Base-by-base conservation (phyloP, 1,140 invertebrate genomes). In the Ephestia elutella region DNA sequence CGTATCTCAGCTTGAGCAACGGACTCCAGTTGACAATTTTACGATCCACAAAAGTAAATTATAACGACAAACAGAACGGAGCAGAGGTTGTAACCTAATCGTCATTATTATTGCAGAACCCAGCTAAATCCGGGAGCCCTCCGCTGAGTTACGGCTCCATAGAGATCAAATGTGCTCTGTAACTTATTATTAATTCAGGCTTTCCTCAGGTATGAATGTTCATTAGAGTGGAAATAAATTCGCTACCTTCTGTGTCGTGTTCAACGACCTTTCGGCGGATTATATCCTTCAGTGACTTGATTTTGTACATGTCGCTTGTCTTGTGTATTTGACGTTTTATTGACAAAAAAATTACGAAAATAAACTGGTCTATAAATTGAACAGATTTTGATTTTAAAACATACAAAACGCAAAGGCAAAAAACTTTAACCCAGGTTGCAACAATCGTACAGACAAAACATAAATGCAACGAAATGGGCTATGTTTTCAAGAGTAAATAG, bases 191-290 rank as follows among this genome's bases (percentile, higher is more conserved):
- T 82, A 75, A 84, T 84, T 82, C 74, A 80, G 68, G 65, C 71
- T 80, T 80, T 80, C 76, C 81, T 82, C 79, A 76, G 77, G 75
- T 84, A 78, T 76, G 78, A 75, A 81, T 78, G 78, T 78, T 83
- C 75, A 80, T 83, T 79, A 79, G 75, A 70, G 65, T 66, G 71
- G 73, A 77, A 78, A 82, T 82, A 80, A 81, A 75, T 79, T 73
- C 67, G 60, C 59, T 69, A 62, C 48, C 51, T 62, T 65, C 48
- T 55, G 58, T 73, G 62, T 75, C 63, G 63, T 75, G 80, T 76
- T 71, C 70, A 69, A 50, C 68, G 76, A 78, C 80, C 76, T 79
- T 73, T 73, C 25, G 17, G 19, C 38, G 15, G 38, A 44, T 32
- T 32, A 32, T 10, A 32, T 10, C 21, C 21, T 25, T 25, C 21